Conservation (phyloP, 2,797 vertebrate species). For the Mastacembelus armatus region DNA sequence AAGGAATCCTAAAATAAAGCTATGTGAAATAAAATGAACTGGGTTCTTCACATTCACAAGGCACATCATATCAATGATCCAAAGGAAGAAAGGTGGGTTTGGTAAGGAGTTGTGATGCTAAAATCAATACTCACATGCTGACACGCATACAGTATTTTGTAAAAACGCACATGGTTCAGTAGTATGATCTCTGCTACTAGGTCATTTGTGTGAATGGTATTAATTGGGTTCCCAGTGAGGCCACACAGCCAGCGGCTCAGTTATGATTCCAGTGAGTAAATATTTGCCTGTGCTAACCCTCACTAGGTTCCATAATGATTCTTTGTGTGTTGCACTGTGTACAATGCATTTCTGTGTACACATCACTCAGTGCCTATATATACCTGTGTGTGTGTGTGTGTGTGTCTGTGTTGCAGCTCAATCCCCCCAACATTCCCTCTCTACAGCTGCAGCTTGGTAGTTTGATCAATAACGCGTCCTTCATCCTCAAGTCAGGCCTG, state of each 20-base stretch:
- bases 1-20: constrained; percentile 16
- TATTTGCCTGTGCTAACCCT: constrained; percentile 83
- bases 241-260: constrained; percentile 75
- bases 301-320: constrained; percentile 82
- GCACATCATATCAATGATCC: constrained; percentile 3
- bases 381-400: constrained; percentile 35
- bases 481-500: constrained; percentile 85
- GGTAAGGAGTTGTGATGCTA: constrained; percentile 11
- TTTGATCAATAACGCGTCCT: constrained; percentile 90
- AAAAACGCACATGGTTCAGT: constrained; percentile 51
- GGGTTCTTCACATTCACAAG: background rate
- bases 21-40: constrained; percentile 6
- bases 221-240: constrained; percentile 82
- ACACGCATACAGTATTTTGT: constrained; percentile 19
- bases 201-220: constrained; percentile 80
- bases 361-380: constrained; percentile 70
- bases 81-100: constrained; percentile 19
- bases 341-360: constrained; percentile 70
- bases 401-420: constrained; percentile 62
- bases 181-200: constrained; percentile 66
- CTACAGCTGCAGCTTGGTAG: constrained; percentile 80
- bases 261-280: constrained; percentile 86
- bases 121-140: constrained; percentile 48
- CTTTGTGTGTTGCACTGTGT: constrained; percentile 74
- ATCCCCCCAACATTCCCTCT: constrained; percentile 61